Evolutionary conservation across 2,888 invertebrate genomes (phyloP).

Genomic region (Xanthorhoe spadicearia): DNA sequence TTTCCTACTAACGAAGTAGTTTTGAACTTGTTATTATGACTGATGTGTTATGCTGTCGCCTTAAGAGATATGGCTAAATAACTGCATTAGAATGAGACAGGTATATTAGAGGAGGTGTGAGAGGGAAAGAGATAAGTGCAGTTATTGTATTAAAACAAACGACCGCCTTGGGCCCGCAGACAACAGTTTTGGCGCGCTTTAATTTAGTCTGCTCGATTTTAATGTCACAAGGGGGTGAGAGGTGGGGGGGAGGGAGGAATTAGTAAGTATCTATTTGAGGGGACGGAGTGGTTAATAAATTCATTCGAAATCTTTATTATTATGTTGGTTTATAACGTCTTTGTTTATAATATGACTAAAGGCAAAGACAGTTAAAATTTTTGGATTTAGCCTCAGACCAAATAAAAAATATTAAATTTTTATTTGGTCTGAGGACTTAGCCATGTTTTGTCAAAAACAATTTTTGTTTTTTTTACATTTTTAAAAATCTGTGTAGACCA

Average conservation of each 20-base stretch:
- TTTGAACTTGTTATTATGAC: slow-evolving; percentile 51
- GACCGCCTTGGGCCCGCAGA: slow-evolving; percentile 81
- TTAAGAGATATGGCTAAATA: slow-evolving; percentile 76
- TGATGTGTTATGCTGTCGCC: slow-evolving; percentile 70
- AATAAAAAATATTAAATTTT: too few relatives aligned
- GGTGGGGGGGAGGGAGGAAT: slow-evolving; percentile 60
- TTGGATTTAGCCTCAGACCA: too few relatives aligned
- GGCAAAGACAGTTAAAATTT: too few relatives aligned
- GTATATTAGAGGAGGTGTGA: slow-evolving; percentile 55
- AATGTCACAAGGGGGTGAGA: slow-evolving; percentile 76
- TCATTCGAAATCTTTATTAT: slow-evolving; percentile 55
- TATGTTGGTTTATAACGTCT: slow-evolving; percentile 18
- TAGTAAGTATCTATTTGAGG: slow-evolving; percentile 82
- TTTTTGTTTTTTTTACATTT: too few relatives aligned
- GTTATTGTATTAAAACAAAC: slow-evolving; percentile 85
- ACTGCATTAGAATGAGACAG: slow-evolving; percentile 62
- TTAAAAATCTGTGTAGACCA: background rate
- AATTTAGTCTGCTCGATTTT: slow-evolving; percentile 83
- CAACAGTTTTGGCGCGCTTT: slow-evolving; percentile 83
- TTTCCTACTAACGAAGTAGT: slow-evolving; percentile 48
- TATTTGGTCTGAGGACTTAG: too few relatives aligned
- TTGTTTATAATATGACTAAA: too few relatives aligned
- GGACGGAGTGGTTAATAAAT: slow-evolving; percentile 78
- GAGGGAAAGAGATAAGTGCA: slow-evolving; percentile 72
- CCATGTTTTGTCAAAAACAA: background rate